These are phyloP conservation scores for Crepidodera aurea DNA, from an alignment of 2,888 invertebrate species.

Conservation along the genomic window DNA sequence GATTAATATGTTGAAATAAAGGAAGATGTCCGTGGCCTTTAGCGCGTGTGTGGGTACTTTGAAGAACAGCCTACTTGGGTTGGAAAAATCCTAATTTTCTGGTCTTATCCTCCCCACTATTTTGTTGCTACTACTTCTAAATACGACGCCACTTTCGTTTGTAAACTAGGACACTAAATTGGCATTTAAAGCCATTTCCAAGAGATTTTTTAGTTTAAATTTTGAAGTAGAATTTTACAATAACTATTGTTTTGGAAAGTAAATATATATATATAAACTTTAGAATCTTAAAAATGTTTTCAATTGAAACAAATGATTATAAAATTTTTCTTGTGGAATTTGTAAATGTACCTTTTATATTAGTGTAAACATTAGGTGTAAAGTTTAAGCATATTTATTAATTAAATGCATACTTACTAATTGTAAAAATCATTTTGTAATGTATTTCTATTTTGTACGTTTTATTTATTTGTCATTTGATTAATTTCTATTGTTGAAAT, in stretches of 20 bases:
- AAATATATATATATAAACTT: neutral
- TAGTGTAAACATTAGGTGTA: neutral
- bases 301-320: neutral
- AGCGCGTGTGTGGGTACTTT: too few species aligned
- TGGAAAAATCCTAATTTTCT: too few species aligned
- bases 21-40: too few species aligned
- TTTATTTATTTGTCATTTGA: constrained; percentile 13
- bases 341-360: constrained; percentile 1
- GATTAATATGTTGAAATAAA: too few species aligned
- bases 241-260: neutral
- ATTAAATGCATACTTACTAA: constrained; percentile 13
- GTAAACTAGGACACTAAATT: too few species aligned
- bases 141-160: too few species aligned
- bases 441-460: constrained; percentile 12
- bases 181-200: too few species aligned
- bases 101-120: too few species aligned
- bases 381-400: constrained; percentile 8
- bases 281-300: neutral
- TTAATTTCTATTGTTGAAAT: constrained; percentile 13
- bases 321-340: neutral
- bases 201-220: too few species aligned
- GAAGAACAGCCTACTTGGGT: too few species aligned
- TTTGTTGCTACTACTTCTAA: too few species aligned
- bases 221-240: too few species aligned
- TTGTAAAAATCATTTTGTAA: constrained; percentile 11